These are phyloP conservation scores for Notodonta ziczac DNA, from an alignment of 2,888 invertebrate genomes.

Conservation along the genomic window DNA sequence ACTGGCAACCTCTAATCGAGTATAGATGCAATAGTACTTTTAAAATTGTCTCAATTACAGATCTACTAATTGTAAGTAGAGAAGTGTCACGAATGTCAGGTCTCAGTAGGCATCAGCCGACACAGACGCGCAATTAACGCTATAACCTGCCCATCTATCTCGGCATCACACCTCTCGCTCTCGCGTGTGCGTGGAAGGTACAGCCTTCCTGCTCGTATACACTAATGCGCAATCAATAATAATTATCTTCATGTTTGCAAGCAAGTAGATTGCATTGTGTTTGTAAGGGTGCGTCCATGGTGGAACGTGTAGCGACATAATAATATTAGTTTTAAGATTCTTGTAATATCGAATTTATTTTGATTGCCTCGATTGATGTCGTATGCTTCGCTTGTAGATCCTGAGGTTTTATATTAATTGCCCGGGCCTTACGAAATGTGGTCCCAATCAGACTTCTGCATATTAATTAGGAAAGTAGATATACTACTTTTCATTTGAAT, in stretches of 20 bases:
- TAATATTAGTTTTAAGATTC: background rate
- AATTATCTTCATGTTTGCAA: conserved; percentile 78
- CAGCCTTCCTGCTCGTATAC: conserved; percentile 42
- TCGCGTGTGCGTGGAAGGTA: background rate
- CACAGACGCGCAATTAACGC: conserved; percentile 58
- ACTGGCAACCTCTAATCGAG: too few species aligned
- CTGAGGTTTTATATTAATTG: too few species aligned
- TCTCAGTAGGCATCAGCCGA: conserved; percentile 16
- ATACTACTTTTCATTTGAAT: too few species aligned
- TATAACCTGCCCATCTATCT: conserved; percentile 47
- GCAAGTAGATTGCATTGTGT: conserved; percentile 73
- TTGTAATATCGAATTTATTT: too few species aligned
- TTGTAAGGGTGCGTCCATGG: conserved; percentile 33
- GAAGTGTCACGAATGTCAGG: background rate
- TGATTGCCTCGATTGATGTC: too few species aligned
- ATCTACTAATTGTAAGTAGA: background rate
- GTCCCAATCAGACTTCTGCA: too few species aligned
- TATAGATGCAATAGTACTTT: too few species aligned
- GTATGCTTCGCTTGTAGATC: too few species aligned
- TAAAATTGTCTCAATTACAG: background rate
- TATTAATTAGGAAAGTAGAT: too few species aligned
- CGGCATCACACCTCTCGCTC: conserved; percentile 35
- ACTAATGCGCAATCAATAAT: conserved; percentile 83
- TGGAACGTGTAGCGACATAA: conserved; percentile 1
- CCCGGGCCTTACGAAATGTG: too few species aligned